Percentiles rank a stretch among this genome's conserved stretches.
phyloP scores from a whole-genome alignment of 2,113 vertebrate genomes.

The Microcebus lehilahytsara region DNA sequence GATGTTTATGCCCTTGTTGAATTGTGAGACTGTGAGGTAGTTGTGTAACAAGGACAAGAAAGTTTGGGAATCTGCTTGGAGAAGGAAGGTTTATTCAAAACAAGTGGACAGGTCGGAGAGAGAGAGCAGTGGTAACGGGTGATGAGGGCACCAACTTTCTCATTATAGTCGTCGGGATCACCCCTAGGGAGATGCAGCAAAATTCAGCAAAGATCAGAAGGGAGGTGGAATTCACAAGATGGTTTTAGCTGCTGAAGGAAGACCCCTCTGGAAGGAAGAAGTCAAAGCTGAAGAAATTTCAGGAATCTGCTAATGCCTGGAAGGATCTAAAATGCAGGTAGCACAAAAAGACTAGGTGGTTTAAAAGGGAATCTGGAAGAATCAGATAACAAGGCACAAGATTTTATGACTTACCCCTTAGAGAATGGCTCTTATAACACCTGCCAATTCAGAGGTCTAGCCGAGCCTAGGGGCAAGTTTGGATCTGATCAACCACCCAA shows the following conservation, averaged over 20 bases:
- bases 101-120: background rate
- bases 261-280: background rate
- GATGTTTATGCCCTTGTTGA: constrained; percentile 7
- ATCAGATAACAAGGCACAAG: background rate
- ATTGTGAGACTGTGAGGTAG: constrained; percentile 67
- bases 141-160: background rate
- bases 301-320: background rate
- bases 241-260: background rate
- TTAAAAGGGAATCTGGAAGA: background rate
- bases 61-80: background rate
- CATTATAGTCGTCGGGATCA: background rate
- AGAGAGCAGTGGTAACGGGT: background rate
- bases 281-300: background rate
- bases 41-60: constrained; percentile 49
- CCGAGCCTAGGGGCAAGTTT: background rate
- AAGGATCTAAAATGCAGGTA: background rate
- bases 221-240: background rate
- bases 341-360: background rate
- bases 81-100: background rate
- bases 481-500: background rate
- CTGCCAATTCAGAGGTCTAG: background rate
- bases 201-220: background rate
- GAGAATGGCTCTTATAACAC: background rate
- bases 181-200: background rate
- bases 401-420: background rate